These are phyloP conservation scores for Coendou prehensilis DNA, from an alignment of 2,797 vertebrate genomes.

Conservation along the genomic window DNA sequence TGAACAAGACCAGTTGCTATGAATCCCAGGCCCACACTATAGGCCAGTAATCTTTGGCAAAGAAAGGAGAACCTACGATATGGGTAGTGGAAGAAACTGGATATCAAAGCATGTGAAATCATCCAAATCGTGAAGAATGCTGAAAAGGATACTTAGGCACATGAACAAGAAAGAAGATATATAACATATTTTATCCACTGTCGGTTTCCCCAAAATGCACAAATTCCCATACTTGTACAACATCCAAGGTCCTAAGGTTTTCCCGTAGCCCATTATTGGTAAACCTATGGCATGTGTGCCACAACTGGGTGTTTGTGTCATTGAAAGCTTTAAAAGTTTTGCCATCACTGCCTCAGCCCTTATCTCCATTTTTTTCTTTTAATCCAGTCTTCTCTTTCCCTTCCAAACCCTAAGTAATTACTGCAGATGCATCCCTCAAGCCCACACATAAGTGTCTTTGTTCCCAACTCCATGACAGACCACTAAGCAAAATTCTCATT, in stretches of 20 bases:
- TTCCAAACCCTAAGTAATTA: not conserved
- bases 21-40: not conserved
- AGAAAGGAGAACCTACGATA: not conserved
- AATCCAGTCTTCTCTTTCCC: not conserved
- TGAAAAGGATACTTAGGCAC: not conserved
- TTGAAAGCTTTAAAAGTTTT: not conserved
- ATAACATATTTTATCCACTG: not conserved
- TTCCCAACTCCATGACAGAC: not conserved
- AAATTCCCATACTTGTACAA: not conserved
- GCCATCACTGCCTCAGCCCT: not conserved
- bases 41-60: not conserved
- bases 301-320: not conserved
- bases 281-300: not conserved
- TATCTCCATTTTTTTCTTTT: not conserved
- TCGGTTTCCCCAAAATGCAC: not conserved
- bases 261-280: not conserved
- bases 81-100: not conserved
- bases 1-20: not conserved
- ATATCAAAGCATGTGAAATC: not conserved
- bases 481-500: slow-evolving; percentile 1
- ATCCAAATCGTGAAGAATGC: not conserved
- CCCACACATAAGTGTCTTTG: not conserved
- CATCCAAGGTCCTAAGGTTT: not conserved
- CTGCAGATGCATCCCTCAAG: not conserved
- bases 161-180: not conserved